phyloP scores from a whole-genome alignment of 2,113 vertebrate species.

The Aleadryas rufinucha region DNA sequence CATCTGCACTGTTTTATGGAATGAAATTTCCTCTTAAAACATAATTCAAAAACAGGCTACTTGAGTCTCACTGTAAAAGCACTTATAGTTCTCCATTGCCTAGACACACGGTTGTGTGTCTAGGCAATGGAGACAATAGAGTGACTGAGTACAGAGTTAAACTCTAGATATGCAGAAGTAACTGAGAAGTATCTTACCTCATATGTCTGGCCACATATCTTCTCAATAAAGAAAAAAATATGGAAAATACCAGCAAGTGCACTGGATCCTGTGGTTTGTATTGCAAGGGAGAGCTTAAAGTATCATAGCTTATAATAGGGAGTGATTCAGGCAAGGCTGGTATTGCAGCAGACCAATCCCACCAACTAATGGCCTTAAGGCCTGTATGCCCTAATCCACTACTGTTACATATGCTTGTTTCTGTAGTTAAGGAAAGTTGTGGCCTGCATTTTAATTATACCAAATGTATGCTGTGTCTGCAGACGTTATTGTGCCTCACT shows the following conservation, averaged over 20 bases:
- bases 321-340: background rate
- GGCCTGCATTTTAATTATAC: constrained; percentile 10
- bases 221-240: background rate
- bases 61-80: constrained; percentile 3
- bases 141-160: background rate
- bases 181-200: constrained; percentile 19
- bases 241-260: background rate
- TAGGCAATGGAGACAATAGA: no score
- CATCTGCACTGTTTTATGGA: background rate
- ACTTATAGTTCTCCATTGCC: background rate
- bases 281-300: constrained; percentile 3
- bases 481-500: background rate
- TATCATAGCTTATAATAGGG: background rate
- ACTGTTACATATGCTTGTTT: background rate
- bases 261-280: background rate
- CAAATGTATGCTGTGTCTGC: background rate
- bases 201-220: background rate
- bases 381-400: background rate
- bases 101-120: no score
- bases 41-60: background rate
- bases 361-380: background rate
- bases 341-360: background rate
- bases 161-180: background rate
- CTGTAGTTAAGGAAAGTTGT: background rate
- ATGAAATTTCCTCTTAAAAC: background rate